Percentiles rank a stretch among this genome's conserved stretches.
phyloP scores from a whole-genome alignment of 2,113 vertebrate species.

The Collichthys lucidus region DNA sequence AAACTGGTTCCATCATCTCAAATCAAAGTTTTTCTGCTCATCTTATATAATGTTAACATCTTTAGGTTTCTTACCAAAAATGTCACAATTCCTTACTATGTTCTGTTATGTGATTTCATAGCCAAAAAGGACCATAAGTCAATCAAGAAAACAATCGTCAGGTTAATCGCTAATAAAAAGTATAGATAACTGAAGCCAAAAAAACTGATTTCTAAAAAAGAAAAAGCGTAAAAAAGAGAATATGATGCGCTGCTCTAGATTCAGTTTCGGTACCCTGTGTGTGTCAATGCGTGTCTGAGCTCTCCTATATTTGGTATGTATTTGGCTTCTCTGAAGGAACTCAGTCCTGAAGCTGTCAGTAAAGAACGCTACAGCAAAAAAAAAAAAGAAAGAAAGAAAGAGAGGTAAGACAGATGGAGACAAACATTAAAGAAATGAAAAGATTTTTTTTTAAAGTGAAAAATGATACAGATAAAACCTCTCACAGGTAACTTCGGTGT shows the following conservation, averaged over 20 bases:
- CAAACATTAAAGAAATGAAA: background rate
- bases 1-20: background rate
- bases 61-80: background rate
- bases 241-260: slow-evolving; percentile 1
- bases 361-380: slow-evolving; percentile 57
- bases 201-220: background rate
- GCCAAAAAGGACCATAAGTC: background rate
- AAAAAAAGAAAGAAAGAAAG: background rate
- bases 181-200: background rate
- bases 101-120: background rate
- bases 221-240: background rate
- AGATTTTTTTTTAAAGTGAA: background rate
- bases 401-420: background rate
- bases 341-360: slow-evolving; percentile 72
- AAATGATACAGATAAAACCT: background rate
- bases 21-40: background rate
- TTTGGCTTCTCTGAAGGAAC: slow-evolving; percentile 51
- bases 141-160: background rate
- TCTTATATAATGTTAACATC: slow-evolving; percentile 8
- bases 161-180: background rate
- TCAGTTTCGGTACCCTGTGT: slow-evolving; percentile 23
- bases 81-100: background rate
- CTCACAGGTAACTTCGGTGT: slow-evolving; percentile 11
- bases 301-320: slow-evolving; percentile 58
- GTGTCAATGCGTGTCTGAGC: slow-evolving; percentile 10